These are phyloP conservation scores for Gasterosteus aculeatus DNA, from an alignment of 2,113 vertebrate species.

Conservation along the genomic window DNA sequence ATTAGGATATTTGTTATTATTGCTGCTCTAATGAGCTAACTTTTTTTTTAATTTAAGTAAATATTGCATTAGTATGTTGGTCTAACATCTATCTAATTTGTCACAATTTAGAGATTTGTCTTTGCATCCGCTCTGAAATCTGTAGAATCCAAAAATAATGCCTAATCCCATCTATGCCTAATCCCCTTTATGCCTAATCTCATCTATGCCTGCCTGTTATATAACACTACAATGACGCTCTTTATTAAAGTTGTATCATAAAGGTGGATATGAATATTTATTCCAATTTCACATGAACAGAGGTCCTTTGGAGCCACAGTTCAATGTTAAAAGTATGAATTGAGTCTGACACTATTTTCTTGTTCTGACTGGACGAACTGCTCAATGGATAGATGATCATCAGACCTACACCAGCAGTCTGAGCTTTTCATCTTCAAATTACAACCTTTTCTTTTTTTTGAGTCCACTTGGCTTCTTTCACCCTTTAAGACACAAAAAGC, in stretches of 20 bases:
- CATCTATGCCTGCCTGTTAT: background rate
- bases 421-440: background rate
- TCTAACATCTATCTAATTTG: background rate
- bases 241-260: background rate
- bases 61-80: background rate
- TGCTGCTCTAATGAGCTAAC: background rate
- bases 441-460: no score
- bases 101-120: background rate
- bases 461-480: background rate
- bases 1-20: background rate
- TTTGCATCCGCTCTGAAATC: background rate
- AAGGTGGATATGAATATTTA: constrained; percentile 4
- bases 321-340: background rate
- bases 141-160: background rate
- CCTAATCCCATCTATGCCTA: background rate
- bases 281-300: background rate
- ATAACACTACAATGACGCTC: background rate
- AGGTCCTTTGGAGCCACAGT: background rate
- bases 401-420: background rate
- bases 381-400: constrained; percentile 5
- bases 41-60: background rate
- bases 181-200: background rate
- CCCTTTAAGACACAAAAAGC: background rate
- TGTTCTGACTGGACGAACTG: background rate
- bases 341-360: constrained; percentile 4